Percentiles rank a stretch among this genome's conserved stretches.
These are phyloP conservation scores for Huso huso DNA, from an alignment of 2,797 vertebrate genomes.

Conservation along the genomic window DNA sequence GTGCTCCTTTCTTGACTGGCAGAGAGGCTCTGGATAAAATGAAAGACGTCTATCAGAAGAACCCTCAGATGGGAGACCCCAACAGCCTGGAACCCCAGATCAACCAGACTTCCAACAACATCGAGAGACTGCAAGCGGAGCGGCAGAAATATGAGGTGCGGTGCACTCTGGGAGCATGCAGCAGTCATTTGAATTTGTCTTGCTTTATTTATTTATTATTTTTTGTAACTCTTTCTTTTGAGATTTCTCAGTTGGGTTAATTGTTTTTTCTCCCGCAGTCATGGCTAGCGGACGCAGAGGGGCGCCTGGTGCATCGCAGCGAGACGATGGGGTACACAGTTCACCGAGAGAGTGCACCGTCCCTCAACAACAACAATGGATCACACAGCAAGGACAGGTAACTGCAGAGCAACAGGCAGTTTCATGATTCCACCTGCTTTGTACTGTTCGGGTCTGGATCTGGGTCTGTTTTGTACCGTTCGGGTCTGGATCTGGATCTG, in stretches of 20 bases:
- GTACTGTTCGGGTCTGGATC: no score
- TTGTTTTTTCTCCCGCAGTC: slow-evolving; percentile 41
- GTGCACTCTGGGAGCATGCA: slow-evolving; percentile 7
- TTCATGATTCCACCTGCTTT: not conserved
- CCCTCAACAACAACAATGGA: slow-evolving; percentile 66
- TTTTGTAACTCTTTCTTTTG: not conserved
- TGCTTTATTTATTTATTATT: no score
- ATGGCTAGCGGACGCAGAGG: slow-evolving; percentile 75
- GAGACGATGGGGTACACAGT: slow-evolving; percentile 52
- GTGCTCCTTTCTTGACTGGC: slow-evolving; percentile 12
- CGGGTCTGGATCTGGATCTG: no score
- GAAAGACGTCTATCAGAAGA: slow-evolving; percentile 89
- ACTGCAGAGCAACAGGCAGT: slow-evolving; percentile 19
- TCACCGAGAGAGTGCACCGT: slow-evolving; percentile 35
- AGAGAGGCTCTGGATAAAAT: slow-evolving; percentile 86
- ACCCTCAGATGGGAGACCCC: slow-evolving; percentile 85
- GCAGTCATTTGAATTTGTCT: not conserved
- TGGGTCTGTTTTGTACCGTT: no score
- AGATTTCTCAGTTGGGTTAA: not conserved
- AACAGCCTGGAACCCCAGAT: slow-evolving; percentile 75
- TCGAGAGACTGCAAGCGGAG: slow-evolving; percentile 70
- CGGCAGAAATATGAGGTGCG: slow-evolving; percentile 79
- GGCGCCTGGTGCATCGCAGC: slow-evolving; percentile 49
- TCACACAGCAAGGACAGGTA: slow-evolving; percentile 69
- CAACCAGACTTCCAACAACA: slow-evolving; percentile 72